Evolutionary conservation across 2,888 invertebrate genomes (phyloP).

Genomic region (Thecophora atra): DNA sequence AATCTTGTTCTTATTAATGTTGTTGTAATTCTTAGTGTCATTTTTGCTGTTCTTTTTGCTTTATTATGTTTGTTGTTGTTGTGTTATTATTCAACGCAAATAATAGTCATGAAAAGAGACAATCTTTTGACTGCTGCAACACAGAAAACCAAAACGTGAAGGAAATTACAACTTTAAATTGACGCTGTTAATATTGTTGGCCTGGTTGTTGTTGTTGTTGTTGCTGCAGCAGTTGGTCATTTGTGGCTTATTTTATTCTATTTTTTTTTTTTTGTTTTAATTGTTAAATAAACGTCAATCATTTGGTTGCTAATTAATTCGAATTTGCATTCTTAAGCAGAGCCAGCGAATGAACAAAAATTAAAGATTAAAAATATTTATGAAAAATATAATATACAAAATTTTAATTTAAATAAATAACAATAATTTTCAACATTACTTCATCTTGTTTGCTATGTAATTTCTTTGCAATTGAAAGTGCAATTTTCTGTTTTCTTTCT

Average conservation of each 20-base stretch:
- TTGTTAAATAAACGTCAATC: neutral
- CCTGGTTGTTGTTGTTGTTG: conserved; percentile 1
- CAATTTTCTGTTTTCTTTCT: too few species aligned
- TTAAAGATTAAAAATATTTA: too few species aligned
- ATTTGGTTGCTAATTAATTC: neutral
- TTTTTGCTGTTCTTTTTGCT: neutral
- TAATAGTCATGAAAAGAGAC: neutral
- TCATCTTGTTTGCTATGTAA: too few species aligned
- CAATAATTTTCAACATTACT: too few species aligned
- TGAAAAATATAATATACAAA: too few species aligned
- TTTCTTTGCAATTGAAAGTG: too few species aligned
- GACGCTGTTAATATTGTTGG: neutral
- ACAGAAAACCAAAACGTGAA: too few species aligned
- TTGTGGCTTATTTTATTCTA: neutral
- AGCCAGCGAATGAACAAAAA: too few species aligned
- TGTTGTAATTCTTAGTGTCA: too few species aligned
- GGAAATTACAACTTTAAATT: too few species aligned
- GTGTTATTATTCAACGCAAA: neutral
- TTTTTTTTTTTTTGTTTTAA: neutral
- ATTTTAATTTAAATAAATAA: too few species aligned
- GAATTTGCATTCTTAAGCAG: too few species aligned
- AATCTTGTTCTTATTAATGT: neutral
- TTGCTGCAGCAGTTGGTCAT: neutral
- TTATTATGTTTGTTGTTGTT: neutral
- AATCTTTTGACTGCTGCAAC: neutral